Conservation (phyloP, 2,797 vertebrate species). For the Bradypus variegatus region DNA sequence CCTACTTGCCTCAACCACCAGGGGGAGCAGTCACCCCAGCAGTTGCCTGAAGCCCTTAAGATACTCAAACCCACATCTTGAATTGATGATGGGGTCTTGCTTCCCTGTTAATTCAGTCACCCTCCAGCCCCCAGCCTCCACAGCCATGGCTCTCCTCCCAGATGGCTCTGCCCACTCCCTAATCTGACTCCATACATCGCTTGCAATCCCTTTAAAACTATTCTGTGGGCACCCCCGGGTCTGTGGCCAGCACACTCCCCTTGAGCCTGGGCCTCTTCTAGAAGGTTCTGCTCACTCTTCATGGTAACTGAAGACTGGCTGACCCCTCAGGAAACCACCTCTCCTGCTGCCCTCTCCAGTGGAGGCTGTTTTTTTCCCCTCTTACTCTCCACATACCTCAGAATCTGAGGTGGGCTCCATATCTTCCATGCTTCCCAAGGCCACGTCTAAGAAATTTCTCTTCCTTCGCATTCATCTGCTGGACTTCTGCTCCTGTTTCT, state of each 20-base stretch:
- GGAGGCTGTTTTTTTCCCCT: neutral
- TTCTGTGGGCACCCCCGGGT: accelerated
- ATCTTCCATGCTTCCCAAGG: too few relatives aligned
- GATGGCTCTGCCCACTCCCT: neutral
- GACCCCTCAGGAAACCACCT: neutral
- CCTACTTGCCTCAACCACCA: slow-evolving; percentile 22
- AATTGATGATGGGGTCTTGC: neutral
- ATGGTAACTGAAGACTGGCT: neutral
- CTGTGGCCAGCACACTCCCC: neutral
- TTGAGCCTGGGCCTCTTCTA: accelerated
- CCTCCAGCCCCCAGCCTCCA: neutral
- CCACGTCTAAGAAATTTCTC: neutral
- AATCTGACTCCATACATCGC: neutral
- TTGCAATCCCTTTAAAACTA: neutral
- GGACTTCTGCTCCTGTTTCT: neutral
- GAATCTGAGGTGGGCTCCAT: neutral
- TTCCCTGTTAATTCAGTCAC: neutral
- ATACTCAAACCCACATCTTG: neutral
- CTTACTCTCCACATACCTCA: neutral
- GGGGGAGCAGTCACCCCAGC: slow-evolving; percentile 1
- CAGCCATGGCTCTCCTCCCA: neutral
- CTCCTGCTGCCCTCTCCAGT: accelerated
- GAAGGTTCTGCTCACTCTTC: neutral
- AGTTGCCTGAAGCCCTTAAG: neutral
- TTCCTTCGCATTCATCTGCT: neutral